Evolutionary conservation across 2,113 vertebrate species (phyloP).

Genomic region (Paratilapia polleni): DNA sequence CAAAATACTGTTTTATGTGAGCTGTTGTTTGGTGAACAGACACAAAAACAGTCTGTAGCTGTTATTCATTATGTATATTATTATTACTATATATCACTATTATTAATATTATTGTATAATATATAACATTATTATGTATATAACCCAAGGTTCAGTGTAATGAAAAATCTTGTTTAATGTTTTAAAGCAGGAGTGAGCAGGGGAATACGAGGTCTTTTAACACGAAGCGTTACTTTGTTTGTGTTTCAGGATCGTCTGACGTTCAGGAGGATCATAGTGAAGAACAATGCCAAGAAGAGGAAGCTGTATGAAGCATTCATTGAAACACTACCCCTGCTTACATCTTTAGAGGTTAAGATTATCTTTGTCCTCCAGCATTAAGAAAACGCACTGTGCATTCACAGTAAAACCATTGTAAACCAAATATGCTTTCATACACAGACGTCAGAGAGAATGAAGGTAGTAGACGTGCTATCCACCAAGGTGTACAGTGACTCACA

Average conservation of each 20-base stretch:
- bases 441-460: slow-evolving; percentile 97
- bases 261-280: slow-evolving; percentile 96
- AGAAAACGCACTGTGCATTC: background rate
- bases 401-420: background rate
- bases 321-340: slow-evolving; percentile 95
- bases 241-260: slow-evolving; percentile 77
- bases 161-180: background rate
- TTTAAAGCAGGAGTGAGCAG: no score
- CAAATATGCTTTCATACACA: slow-evolving; percentile 67
- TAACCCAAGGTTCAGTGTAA: background rate
- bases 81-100: background rate
- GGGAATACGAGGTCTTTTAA: background rate
- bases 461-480: slow-evolving; percentile 95
- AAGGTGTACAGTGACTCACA: slow-evolving; percentile 91
- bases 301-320: slow-evolving; percentile 98
- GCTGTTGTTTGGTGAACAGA: background rate
- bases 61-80: background rate
- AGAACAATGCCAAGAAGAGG: slow-evolving; percentile 98
- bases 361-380: background rate
- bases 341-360: slow-evolving; percentile 92
- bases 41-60: background rate
- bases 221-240: slow-evolving; percentile 3
- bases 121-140: background rate
- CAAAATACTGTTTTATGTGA: background rate
- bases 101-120: background rate